Conservation (phyloP, 2,113 vertebrate genomes). For the Scomber colias region DNA sequence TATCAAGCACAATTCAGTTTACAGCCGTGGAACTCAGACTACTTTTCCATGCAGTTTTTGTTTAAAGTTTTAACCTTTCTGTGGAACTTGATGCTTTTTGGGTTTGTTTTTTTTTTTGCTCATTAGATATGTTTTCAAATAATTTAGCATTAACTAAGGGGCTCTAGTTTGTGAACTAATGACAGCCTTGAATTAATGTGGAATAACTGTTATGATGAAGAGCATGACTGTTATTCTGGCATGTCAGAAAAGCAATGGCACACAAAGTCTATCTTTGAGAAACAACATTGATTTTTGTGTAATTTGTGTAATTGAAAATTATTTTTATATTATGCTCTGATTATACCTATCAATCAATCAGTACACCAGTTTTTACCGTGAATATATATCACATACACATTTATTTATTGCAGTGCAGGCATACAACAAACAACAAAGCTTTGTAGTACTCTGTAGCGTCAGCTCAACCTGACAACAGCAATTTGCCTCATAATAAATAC, state of each 20-base stretch:
- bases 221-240: slow-evolving; percentile 24
- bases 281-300: slow-evolving; percentile 30
- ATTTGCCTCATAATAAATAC: slow-evolving; percentile 85
- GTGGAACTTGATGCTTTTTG: slow-evolving; percentile 72
- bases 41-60: slow-evolving; percentile 77
- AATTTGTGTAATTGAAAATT: slow-evolving; percentile 35
- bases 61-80: slow-evolving; percentile 79
- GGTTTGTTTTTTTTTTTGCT: slow-evolving; percentile 73
- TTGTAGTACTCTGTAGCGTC: not conserved
- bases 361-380: not conserved
- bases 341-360: slow-evolving; percentile 20
- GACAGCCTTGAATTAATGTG: slow-evolving; percentile 72
- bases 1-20: slow-evolving; percentile 81
- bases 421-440: not conserved
- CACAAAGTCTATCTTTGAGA: slow-evolving; percentile 21
- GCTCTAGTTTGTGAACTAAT: slow-evolving; percentile 70
- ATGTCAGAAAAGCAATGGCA: slow-evolving; percentile 7
- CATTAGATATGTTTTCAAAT: slow-evolving; percentile 80
- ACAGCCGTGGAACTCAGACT: slow-evolving; percentile 68
- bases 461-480: slow-evolving; percentile 74
- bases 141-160: slow-evolving; percentile 69
- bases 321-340: not conserved
- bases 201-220: slow-evolving; percentile 66
- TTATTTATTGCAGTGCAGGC: not conserved
- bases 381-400: not conserved